Conservation (phyloP, 2,113 vertebrate species). For the Steatornis caripensis region DNA sequence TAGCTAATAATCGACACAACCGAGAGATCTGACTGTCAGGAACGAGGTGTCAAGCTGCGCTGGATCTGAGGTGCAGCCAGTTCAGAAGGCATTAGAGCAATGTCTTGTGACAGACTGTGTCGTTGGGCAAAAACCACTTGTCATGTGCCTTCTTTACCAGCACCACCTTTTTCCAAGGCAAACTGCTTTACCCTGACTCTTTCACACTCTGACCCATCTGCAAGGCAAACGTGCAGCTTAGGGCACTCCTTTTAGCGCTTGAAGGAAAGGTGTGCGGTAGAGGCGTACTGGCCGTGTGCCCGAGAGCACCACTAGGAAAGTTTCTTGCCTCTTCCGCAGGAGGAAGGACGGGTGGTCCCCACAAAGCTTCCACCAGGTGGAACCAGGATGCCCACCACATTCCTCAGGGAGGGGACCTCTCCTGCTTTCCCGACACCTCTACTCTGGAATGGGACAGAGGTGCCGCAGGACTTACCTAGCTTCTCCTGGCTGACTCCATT, state of each 20-base stretch:
- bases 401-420: not conserved
- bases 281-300: not conserved
- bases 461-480: slow-evolving; percentile 15
- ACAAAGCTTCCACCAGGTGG: not conserved
- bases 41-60: not conserved
- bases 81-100: not conserved
- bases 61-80: not conserved
- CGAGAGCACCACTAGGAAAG: not conserved
- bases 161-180: not conserved
- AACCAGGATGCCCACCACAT: not conserved
- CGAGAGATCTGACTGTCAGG: not conserved
- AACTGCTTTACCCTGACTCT: not conserved
- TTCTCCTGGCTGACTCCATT: slow-evolving; percentile 74
- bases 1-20: not conserved
- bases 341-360: not conserved
- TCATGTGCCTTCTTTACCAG: not conserved
- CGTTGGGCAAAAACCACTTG: not conserved
- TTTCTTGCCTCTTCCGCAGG: not conserved
- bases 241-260: not conserved
- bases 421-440: not conserved
- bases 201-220: not conserved
- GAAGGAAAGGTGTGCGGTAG: not conserved
- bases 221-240: not conserved
- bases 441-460: not conserved
- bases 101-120: not conserved